phyloP scores from a whole-genome alignment of 2,888 invertebrate species.

The Latheticus oryzae region DNA sequence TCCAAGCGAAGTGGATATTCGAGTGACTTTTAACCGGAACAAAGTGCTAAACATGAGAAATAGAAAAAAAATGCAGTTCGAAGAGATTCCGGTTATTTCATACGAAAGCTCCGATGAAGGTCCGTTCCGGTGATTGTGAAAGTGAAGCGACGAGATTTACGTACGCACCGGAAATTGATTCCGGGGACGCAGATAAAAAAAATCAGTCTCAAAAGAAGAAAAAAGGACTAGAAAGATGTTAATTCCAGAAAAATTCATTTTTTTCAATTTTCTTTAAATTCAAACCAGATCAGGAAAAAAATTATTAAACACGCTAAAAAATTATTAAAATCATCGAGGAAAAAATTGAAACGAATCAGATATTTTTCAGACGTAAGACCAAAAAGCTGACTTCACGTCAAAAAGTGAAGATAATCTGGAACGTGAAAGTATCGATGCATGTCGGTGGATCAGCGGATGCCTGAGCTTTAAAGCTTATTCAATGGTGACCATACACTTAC shows the following conservation, averaged over 20 bases:
- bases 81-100: conserved; percentile 12
- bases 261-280: too few relatives aligned
- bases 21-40: conserved; percentile 33
- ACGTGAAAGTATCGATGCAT: conserved; percentile 47
- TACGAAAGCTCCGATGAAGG: conserved; percentile 12
- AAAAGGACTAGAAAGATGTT: too few relatives aligned
- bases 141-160: conserved; percentile 11
- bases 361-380: conserved; percentile 5
- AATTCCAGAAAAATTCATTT: too few relatives aligned
- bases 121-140: conserved; percentile 15
- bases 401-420: conserved; percentile 38
- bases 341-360: conserved; percentile 15
- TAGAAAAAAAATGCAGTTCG: background rate
- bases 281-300: conserved; percentile 1
- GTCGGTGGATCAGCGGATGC: conserved; percentile 26
- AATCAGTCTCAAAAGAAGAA: too few relatives aligned
- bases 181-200: too few relatives aligned
- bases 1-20: conserved; percentile 38
- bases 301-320: too few relatives aligned
- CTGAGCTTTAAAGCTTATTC: too few relatives aligned
- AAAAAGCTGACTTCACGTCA: conserved; percentile 9
- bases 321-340: too few relatives aligned
- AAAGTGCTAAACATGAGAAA: conserved; percentile 3
- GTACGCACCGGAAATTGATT: conserved; percentile 7
- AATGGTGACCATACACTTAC: too few relatives aligned